Base-by-base conservation (phyloP, 2,113 vertebrate species). In the Oostethus manadensis region DNA sequence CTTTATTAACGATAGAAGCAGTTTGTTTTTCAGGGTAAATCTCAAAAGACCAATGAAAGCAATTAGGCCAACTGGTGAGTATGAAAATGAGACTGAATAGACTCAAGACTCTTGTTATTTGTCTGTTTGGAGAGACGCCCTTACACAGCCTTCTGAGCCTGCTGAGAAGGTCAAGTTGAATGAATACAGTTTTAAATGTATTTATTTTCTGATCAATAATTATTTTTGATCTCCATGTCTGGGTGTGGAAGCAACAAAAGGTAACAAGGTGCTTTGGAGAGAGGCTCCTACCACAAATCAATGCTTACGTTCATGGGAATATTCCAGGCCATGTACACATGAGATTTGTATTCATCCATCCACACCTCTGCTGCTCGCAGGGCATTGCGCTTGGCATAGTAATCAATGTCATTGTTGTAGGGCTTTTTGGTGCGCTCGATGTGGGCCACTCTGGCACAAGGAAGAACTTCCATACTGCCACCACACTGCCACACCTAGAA, bases 301-400 rank as follows among this genome's bases (percentile, higher is more conserved):
- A 64, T 58, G 76, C 95, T 93, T 71, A 98, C 97, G 0, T 92
- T 95, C 92, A 98, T 97, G 51, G 96, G 96, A 77, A 99, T 96
- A 84, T 98, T 99, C 97, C 97, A 99, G 14, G 97, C 97, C 96
- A 99, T 99, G 89, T 98, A 99, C 44, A 99, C 97, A 0, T 99
- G 97, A 0, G 95, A 98, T 74, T 97, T 98, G 89, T 94, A 99
- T 84, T 98, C 89, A 1, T 98, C 97, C 97, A 99, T 99, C 97
- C 97, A 99, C 60, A 99, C 97, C 80, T 99, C 97, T 0, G 97
- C 97, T 0, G 96, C 95, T 3, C 97, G 84, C 78, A 99, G 85
- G 4, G 97, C 96, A 0, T 99, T 98, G 64, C 97, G 90, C 76
- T 98, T 98, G 54, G 96, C 95, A 1, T 98, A 98, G 89, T 98